Base-by-base conservation (phyloP, 2,888 invertebrate species). In the Pseudococcus longispinus region DNA sequence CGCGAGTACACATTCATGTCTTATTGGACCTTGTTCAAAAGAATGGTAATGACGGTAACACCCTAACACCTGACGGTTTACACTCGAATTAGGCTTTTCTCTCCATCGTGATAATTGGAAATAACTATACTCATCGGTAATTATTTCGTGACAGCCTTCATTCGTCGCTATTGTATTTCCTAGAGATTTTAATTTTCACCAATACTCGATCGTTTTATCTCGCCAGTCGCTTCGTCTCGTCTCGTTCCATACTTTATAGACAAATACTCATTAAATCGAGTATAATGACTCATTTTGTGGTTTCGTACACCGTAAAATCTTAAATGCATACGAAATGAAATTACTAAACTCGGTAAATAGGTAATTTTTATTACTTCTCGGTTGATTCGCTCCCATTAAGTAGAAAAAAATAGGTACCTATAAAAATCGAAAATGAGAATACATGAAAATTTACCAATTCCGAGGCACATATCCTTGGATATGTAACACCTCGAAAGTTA, bases 101-200 rank as follows among this genome's bases (percentile, higher is more conserved):
- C 37, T 37, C 13, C 60, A 60, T 60, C 23, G 60, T 23, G 11
- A 9, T 60, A 60, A 60, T 60, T 23, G 60, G 60, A 60, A 60
- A 60, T 60, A 60, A 60, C 60, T 60, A 60, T 60, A 60, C 60
- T 60, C 60, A 60, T 60, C 60, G 60, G 23, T 60, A 60, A 60
- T 60, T 60, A 60, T 60, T 60, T 60, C 60, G 23, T 60, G 60
- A 60, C 60, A 60, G 23, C 60, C 60, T 60, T 60, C 60, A 23
- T 60, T 60, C 60, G 8, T 9, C 13, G 23, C 23, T 23, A 23
- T 60, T 60, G 60, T 60, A 60, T 60, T 60, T 60, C 23, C 23
- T 60, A 60, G 5, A 60, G 60, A 60, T 60, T 60, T 23, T 60
- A 13, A 51, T 60, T 60, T 60, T 60, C 60, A 60, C 20, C 60